Evolutionary conservation across 1,140 invertebrate genomes (phyloP), one percentile per base, ranked within the genome.

Genomic region (Micrasema longulum): DNA sequence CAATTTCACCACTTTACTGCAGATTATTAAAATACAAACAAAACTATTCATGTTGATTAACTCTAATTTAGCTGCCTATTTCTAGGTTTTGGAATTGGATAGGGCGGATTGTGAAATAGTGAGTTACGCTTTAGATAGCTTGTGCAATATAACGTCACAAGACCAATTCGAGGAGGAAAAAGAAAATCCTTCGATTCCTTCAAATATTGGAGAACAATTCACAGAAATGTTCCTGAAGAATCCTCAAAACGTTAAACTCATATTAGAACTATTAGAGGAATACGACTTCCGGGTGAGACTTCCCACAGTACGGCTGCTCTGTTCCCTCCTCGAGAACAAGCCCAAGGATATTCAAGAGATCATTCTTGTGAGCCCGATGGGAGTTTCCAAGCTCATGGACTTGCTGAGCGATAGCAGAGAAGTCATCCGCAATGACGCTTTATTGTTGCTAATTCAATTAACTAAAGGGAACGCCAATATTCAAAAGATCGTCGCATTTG

Each of bases 401-500:
- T 85, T 99, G 4, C 84, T 99, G 11, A 89, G 90, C 22, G 98
- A 99, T 77, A 94, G 90, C 68, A 88, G 97, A 79, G 98, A 99
- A 89, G 93, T 99, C 4, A 95, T 99, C 43, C 86, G 98, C 71
- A 99, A 99, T 84, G 96, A 99, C 86, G 95, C 95, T 1, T 83
- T 99, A 11, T 83, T 99, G 4, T 84, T 99, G n/a, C 85, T 99
- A 0, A 95, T 95, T 74, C 93, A 97, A 79, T 84, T 99, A 53
- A 99, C 97, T 0, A 96, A 96, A 85, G 92, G 92, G 5, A 99
- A 99, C 87, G 93, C 96, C 0, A 98, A 98, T 82, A 97, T 99
- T 77, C 98, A 99, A 82, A 99, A 99, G 86, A 99, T 99, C 78
- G 96, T 99, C 3, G 98, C 97, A 0, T 99, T 99, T 86, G 97